These are phyloP conservation scores for Trichomycterus rosablanca DNA, from an alignment of 2,113 vertebrate species.

Conservation along the genomic window DNA sequence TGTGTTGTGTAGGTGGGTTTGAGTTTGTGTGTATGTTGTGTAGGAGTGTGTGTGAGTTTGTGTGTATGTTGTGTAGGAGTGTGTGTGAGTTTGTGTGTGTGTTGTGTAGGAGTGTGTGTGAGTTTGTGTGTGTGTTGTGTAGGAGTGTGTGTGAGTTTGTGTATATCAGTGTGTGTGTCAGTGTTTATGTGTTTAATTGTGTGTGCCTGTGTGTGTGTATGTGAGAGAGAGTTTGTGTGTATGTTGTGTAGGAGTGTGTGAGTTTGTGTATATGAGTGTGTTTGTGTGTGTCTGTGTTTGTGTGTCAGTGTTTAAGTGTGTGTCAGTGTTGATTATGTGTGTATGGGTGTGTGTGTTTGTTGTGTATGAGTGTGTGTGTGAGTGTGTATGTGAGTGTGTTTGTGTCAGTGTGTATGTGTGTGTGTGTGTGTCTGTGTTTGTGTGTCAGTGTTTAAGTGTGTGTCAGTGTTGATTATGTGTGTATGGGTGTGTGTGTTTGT, in stretches of 20 bases:
- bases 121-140: no score
- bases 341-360: constrained; percentile 9
- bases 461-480: constrained; percentile 6
- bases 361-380: no score
- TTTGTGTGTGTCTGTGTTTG: constrained; percentile 2
- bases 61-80: constrained; percentile 9
- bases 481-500: constrained; percentile 14
- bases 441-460: constrained; percentile 4
- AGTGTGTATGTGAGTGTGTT: background rate
- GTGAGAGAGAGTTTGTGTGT: no score
- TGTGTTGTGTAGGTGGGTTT: constrained; percentile 9
- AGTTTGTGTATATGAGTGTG: constrained; percentile 12
- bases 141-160: no score
- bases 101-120: constrained; percentile 10
- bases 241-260: no score
- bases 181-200: constrained; percentile 7
- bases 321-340: no score
- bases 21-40: no score
- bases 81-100: constrained; percentile 16
- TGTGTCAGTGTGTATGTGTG: background rate
- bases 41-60: no score
- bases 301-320: constrained; percentile 11
- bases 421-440: constrained; percentile 8
- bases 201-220: constrained; percentile 7
- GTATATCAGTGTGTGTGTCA: constrained; percentile 6